Base-by-base conservation (phyloP, 1,140 invertebrate species). In the Drosophila leontia region DNA sequence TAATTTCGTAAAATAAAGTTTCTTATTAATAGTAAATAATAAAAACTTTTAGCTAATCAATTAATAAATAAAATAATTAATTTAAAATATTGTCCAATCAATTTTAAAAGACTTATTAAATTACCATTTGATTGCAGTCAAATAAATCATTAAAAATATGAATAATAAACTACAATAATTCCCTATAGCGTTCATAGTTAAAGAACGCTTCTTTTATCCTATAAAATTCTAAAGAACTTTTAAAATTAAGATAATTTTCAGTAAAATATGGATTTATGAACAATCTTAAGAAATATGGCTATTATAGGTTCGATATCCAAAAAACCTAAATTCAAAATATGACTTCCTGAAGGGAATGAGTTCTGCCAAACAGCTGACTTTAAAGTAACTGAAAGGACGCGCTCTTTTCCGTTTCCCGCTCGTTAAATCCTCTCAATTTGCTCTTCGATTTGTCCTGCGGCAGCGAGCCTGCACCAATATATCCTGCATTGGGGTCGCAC, bases 401-500 rank as follows among this genome's bases (percentile, higher is more conserved):
- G 23, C 34, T 55, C 13, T 50, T 11, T n/a, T 32, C n/a, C 6
- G n/a, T 29, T 35, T 35, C 15, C 12, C 39, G 53, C 7, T 41
- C 26, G 29, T n/a, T 37, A 32, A 8, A 11, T 23, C 23, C 62
- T 68, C 68, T 57, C 17, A 23, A 13, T 47, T 41, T 32, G 29
- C 47, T 47, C 61, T 37, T 15, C 29, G 23, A 47, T n/a, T 35
- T 35, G 39, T 42, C 32, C 26, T 37, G 67, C n/a, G 15, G 13
- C 23, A 32, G 13, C 47, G 17, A 74, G 39, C 70, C 70, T 74
- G 70, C 55, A 59, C 29, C 70, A 74, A 74, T 68, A 39, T 60
- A 23, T 59, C 35, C 68, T 53, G 70, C 34, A 61, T 51, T 76
- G 70, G 17, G 57, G 45, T 48, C 67, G 80, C 51, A 61, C 57